Evolutionary conservation across 1,140 invertebrate species (phyloP), one percentile per base, ranked within the genome.

Genomic region (Propsilocerus akamusi): DNA sequence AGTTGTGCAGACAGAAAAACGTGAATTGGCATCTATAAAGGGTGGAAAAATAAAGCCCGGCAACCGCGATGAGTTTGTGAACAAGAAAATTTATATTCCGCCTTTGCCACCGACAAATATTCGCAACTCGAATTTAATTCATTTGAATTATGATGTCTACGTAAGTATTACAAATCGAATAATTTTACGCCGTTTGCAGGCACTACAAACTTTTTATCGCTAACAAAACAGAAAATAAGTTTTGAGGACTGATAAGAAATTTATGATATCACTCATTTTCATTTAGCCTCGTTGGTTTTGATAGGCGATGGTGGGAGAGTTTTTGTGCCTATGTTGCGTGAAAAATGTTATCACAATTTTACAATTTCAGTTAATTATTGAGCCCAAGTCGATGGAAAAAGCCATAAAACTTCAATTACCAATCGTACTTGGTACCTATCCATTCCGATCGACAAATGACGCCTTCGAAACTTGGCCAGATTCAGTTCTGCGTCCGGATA

Each of bases 21-120:
- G 89, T 56, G 88, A 92, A 66, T 66, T 95, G 56, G 83, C 87
- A 3, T 78, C 81, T 10, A 70, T 91, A 37, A 75, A 75, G 22
- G 75, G 83, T 55, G 89, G 89, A 5, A 89, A 89, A 69, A 83
- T 91, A 49, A 74, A 82, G 48, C 76, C 86, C 1, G 83, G 83
- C 5, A 81, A 80, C 54, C 77, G 75, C 34, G 86, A 90, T 60
- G 80, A 86, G 64, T 96, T 89, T 89, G 75, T 80, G 37, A 86
- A 84, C 60, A 89, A 94, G 66, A 81, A 89, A 63, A 76, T 96
- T 47, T 90, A 91, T 63, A 87, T 97, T 50, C 92, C 93, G 51
- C 89, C 93, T 17, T 68, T 97, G 53, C 92, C 92, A 46, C 94
- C 94, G 10, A 96, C 92, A 20, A 92, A 94, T 72, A 71, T 97